These are phyloP conservation scores for Acestrorhynchus altus DNA, from an alignment of 2,797 vertebrate genomes.

Conservation along the genomic window DNA sequence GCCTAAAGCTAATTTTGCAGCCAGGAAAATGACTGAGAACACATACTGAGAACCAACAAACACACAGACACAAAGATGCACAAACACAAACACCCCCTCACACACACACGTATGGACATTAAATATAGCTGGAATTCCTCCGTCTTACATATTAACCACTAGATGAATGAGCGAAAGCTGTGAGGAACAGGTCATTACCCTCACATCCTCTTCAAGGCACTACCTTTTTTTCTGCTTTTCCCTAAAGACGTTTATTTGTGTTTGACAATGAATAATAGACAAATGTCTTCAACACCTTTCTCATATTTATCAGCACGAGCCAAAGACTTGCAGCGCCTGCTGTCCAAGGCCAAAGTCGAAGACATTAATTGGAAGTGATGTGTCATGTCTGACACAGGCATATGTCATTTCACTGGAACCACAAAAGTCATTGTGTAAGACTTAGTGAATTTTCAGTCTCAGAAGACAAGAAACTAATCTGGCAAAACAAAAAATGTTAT, in stretches of 20 bases:
- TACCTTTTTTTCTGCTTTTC: slow-evolving; percentile 16
- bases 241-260: slow-evolving; percentile 62
- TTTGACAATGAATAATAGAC: slow-evolving; percentile 63
- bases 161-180: slow-evolving; percentile 15
- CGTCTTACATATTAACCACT: slow-evolving; percentile 21
- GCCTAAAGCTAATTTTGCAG: neutral
- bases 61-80: neutral
- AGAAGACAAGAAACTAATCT: slow-evolving; percentile 11
- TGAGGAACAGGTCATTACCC: slow-evolving; percentile 37
- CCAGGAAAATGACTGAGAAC: slow-evolving; percentile 33
- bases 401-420: slow-evolving; percentile 63
- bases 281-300: slow-evolving; percentile 69
- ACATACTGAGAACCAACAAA: slow-evolving; percentile 26
- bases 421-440: slow-evolving; percentile 37
- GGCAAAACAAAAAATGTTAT: neutral
- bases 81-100: neutral
- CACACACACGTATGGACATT: no score
- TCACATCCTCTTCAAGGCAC: slow-evolving; percentile 32
- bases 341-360: slow-evolving; percentile 62
- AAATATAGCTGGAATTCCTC: slow-evolving; percentile 13
- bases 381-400: slow-evolving; percentile 61
- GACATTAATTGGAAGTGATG: slow-evolving; percentile 69
- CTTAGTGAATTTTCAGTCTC: slow-evolving; percentile 42
- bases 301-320: slow-evolving; percentile 70
- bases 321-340: slow-evolving; percentile 65